Conservation (phyloP, 2,113 vertebrate genomes). For the Dermatemys mawii region DNA sequence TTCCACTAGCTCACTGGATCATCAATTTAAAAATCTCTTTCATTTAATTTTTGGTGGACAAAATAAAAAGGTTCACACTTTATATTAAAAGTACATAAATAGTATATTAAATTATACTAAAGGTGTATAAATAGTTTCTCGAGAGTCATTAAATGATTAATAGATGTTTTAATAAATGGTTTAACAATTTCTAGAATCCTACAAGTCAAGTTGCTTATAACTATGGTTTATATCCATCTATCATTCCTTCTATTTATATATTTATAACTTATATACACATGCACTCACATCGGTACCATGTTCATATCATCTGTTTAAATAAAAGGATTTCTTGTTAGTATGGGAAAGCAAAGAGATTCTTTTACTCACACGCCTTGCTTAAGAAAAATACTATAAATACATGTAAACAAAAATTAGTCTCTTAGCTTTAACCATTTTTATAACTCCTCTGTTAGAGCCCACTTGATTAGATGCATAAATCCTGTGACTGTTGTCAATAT, state of each 20-base stretch:
- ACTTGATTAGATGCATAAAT: conserved; percentile 70
- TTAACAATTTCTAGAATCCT: neutral
- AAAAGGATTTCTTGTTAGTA: conserved; percentile 3
- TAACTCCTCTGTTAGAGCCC: conserved; percentile 45
- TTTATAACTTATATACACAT: neutral
- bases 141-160: conserved; percentile 1
- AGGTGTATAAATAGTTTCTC: neutral
- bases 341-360: neutral
- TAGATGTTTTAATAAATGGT: neutral
- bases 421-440: conserved; percentile 44
- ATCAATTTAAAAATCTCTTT: conserved; percentile 58
- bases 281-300: neutral
- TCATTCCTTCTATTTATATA: neutral
- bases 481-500: conserved; percentile 66
- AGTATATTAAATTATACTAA: neutral
- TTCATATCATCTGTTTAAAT: neutral
- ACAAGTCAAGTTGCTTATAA: neutral
- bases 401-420: conserved; percentile 45
- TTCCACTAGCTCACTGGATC: conserved; percentile 48
- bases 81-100: neutral
- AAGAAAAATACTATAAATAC: conserved; percentile 36
- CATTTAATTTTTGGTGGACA: conserved; percentile 12
- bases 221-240: neutral
- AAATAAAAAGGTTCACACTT: conserved; percentile 26
- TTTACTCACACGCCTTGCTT: conserved; percentile 10